phyloP scores from a whole-genome alignment of 1,140 invertebrate species.

The Lasioglossum baleicum region DNA sequence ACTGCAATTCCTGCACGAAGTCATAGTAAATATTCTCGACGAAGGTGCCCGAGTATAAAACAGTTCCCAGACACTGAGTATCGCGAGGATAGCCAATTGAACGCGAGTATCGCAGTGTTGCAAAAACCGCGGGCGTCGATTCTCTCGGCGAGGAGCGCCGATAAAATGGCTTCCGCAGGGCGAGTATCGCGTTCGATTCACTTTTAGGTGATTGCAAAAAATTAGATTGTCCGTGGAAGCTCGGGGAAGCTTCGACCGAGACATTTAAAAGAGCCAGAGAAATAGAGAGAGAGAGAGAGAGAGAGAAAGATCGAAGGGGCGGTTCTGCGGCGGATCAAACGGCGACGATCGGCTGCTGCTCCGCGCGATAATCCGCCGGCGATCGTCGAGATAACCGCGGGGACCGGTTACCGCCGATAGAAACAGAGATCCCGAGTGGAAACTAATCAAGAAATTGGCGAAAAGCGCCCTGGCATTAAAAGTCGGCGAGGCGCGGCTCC shows the following conservation, averaged over 20 bases:
- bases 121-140: too few species aligned
- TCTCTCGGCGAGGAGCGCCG: too few species aligned
- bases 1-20: too few species aligned
- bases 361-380: not conserved
- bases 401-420: not conserved
- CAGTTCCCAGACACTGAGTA: too few species aligned
- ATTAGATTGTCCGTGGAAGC: not conserved
- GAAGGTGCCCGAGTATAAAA: too few species aligned
- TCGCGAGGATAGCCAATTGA: too few species aligned
- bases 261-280: not conserved
- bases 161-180: too few species aligned
- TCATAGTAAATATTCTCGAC: too few species aligned
- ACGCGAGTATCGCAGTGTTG: too few species aligned
- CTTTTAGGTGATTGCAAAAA: not conserved
- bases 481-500: slow-evolving; percentile 7
- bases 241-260: not conserved
- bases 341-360: not conserved
- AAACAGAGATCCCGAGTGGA: not conserved
- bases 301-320: too few species aligned
- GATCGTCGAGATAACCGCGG: not conserved
- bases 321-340: too few species aligned
- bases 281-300: too few species aligned
- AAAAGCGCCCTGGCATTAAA: slow-evolving; percentile 21
- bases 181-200: not conserved
- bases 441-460: slow-evolving; percentile 25